Evolutionary conservation across 2,888 invertebrate species (phyloP), one percentile per base, ranked within the genome.

Genomic region (Kryphioiulus occultus): DNA sequence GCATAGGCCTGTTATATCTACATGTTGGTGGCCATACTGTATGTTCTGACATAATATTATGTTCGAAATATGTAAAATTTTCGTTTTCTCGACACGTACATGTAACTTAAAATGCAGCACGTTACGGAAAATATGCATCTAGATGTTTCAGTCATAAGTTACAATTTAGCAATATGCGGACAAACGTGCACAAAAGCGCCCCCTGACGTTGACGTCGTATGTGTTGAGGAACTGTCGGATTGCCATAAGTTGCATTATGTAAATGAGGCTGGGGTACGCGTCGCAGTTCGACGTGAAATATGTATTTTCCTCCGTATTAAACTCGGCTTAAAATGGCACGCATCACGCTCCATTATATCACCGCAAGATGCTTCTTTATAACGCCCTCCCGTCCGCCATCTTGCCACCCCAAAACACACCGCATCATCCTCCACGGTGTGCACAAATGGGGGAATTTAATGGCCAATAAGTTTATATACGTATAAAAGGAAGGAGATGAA

Each of bases 261-360:
- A 59, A 59, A 59, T 59, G 22, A 9, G 22, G 0, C 59, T 59
- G 19, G 59, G 59, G 19, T 59, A 22, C 22, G 59, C 19, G 59
- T 10, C 19, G 59, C 22, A 7, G 59, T 22, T 59, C 22, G 10
- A 59, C 59, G 59, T 59, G 59, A 59, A 59, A 59, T 59, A 53
- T 53, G 53, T n/a, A 53, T 53, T 53, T 53, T 53, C 53, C 19
- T 53, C 19, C 53, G 53, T 53, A 59, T 59, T 59, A 59, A 59
- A 59, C 22, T 59, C 59, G 59, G 59, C 59, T 59, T 59, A 59
- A 59, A 59, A 59, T 59, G 59, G 59, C 19, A 7, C 22, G 59
- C 59, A 59, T 59, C 59, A 59, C 59, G 59, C 59, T 59, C 59
- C 59, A 59, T 59, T 59, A 59, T 59, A 59, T 59, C 59, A 59